A percentile compares a stretch with the other conserved stretches of the same genome.
Evolutionary conservation across 64 coral and sea anemone species (phyloP).

Genomic region (Montipora capricornis): DNA sequence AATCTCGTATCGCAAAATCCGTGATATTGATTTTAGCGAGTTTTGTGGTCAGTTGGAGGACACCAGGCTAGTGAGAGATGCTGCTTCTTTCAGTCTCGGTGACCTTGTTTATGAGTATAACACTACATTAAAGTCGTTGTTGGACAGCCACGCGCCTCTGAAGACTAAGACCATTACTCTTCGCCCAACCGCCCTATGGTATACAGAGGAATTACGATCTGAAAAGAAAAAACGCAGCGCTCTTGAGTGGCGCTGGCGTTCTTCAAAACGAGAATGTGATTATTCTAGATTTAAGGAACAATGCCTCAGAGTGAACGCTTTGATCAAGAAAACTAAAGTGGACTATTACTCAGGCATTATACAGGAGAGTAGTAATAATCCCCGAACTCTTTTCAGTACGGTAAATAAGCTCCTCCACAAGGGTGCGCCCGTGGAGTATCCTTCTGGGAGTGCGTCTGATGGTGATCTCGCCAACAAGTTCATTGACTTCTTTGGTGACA

Average conservation of each 20-base stretch:
- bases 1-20: too few species aligned
- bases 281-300: not conserved
- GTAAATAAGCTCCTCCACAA: slow-evolving; percentile 24
- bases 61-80: not conserved
- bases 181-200: too few species aligned
- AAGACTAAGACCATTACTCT: too few species aligned
- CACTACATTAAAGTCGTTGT: slow-evolving; percentile 45
- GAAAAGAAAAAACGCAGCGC: slow-evolving; percentile 40
- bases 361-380: slow-evolving; percentile 24
- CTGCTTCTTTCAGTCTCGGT: slow-evolving; percentile 15
- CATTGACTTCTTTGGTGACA: not conserved
- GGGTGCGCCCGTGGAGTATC: not conserved
- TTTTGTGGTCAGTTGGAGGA: too few species aligned
- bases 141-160: slow-evolving; percentile 42
- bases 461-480: not conserved
- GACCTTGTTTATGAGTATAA: slow-evolving; percentile 52
- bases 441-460: not conserved
- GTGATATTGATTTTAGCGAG: too few species aligned
- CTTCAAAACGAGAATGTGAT: not conserved
- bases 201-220: slow-evolving; percentile 53
- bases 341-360: slow-evolving; percentile 55
- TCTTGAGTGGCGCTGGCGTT: slow-evolving; percentile 10
- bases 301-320: not conserved
- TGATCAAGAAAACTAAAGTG: slow-evolving; percentile 49
- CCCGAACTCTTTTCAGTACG: slow-evolving; percentile 20